Evolutionary conservation across 1,140 invertebrate genomes (phyloP).

Genomic region (Grapholita molesta): DNA sequence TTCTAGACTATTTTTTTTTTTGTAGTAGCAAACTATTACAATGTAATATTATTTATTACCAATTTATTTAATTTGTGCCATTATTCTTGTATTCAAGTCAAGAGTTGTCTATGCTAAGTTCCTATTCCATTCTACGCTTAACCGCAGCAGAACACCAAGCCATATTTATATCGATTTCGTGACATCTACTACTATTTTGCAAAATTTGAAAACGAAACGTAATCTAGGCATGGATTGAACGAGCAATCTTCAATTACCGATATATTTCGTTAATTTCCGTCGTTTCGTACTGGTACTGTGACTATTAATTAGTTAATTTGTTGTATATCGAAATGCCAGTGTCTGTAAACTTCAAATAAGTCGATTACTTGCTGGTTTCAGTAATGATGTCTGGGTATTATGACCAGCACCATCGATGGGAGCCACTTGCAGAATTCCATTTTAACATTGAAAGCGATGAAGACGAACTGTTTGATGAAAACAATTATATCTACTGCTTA

Average conservation of each 20-base stretch:
- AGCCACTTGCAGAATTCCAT: conserved; percentile 73
- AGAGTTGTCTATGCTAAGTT: background rate
- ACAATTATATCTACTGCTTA: conserved; percentile 69
- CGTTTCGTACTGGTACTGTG: background rate
- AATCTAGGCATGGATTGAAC: background rate
- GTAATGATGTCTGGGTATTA: conserved; percentile 64
- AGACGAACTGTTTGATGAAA: conserved; percentile 47
- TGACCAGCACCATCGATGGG: conserved; percentile 69
- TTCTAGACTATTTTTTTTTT: too few relatives aligned
- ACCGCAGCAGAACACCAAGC: background rate
- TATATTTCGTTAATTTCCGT: background rate
- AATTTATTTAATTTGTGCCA: too few relatives aligned
- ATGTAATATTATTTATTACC: too few relatives aligned
- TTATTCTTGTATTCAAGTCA: too few relatives aligned
- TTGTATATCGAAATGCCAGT: background rate
- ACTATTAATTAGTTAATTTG: background rate
- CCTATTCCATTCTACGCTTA: background rate
- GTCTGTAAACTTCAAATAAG: background rate
- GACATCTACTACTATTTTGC: background rate
- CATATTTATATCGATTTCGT: background rate
- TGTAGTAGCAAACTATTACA: too few relatives aligned
- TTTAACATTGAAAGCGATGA: conserved; percentile 45
- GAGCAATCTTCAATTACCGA: background rate
- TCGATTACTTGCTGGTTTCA: conserved; percentile 18
- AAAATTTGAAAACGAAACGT: background rate